Evolutionary conservation across 2,888 invertebrate species (phyloP).

Genomic region (Seira sanloemensis): DNA sequence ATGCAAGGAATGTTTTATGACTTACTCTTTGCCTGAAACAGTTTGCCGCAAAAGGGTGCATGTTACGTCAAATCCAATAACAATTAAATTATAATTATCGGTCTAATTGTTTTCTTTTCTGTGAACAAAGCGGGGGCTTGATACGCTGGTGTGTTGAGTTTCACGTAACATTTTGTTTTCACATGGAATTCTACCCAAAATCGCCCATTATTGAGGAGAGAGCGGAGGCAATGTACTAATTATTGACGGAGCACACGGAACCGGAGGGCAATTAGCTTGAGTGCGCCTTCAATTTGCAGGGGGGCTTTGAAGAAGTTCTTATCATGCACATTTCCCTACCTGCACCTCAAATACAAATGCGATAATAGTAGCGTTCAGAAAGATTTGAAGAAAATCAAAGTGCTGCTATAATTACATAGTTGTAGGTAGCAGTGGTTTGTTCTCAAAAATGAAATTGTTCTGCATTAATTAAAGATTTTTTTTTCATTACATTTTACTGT

Average conservation of each 20-base stretch:
- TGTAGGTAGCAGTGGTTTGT: no score
- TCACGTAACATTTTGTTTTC: neutral
- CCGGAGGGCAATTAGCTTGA: conserved; percentile 44
- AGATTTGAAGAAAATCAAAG: neutral
- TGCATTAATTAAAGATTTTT: no score
- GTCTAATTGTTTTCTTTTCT: conserved; percentile 17
- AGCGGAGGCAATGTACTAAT: conserved; percentile 10
- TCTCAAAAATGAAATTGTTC: no score
- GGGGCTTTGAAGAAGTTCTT: conserved; percentile 20
- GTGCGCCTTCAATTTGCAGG: conserved; percentile 26
- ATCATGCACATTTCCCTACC: conserved; percentile 10
- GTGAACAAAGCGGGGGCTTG: conserved; percentile 27
- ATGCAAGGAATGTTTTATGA: conserved; percentile 36
- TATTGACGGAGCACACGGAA: conserved; percentile 11
- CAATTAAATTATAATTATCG: conserved; percentile 41
- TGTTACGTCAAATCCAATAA: conserved; percentile 24
- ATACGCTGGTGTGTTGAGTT: no score
- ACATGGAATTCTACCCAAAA: neutral
- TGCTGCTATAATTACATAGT: no score
- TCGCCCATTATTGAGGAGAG: neutral
- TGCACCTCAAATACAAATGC: conserved; percentile 33
- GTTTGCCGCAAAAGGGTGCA: neutral
- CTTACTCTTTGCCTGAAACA: conserved; percentile 19
- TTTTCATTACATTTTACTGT: no score
- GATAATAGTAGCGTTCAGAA: conserved; percentile 20